Conservation (phyloP, 2,888 invertebrate species). For the Apotomis turbidana region DNA sequence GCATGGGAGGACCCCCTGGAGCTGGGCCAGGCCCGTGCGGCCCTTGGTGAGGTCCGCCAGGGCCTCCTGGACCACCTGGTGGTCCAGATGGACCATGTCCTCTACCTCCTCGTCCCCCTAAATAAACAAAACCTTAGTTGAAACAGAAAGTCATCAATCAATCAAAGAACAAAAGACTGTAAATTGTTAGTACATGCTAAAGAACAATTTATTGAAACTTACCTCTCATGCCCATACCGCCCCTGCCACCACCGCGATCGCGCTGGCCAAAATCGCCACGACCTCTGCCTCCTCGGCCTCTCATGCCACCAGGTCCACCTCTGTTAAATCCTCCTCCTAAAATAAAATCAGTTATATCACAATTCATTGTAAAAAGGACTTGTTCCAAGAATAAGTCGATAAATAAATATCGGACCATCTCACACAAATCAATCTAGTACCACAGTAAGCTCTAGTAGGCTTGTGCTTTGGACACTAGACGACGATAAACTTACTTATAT, state of each 20-base stretch:
- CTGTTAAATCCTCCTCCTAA: constrained; percentile 72
- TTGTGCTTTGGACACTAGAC: no score
- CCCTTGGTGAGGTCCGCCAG: constrained; percentile 39
- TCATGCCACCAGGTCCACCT: constrained; percentile 74
- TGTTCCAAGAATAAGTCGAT: neutral
- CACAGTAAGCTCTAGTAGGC: no score
- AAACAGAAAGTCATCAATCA: no score
- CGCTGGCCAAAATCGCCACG: constrained; percentile 74
- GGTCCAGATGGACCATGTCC: constrained; percentile 59
- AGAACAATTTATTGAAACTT: neutral
- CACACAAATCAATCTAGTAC: no score
- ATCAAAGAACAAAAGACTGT: no score
- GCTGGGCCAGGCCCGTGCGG: constrained; percentile 44
- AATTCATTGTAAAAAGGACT: no score
- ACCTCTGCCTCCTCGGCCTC: constrained; percentile 72
- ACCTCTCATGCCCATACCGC: constrained; percentile 80
- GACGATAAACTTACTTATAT: no score
- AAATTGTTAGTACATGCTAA: neutral
- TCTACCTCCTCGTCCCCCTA: constrained; percentile 61
- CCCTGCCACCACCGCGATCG: constrained; percentile 70
- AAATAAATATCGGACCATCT: no score
- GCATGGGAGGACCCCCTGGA: constrained; percentile 47
- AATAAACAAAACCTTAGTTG: neutral
- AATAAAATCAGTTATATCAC: no score
- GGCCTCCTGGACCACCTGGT: constrained; percentile 36